Base-by-base conservation (phyloP, 2,888 invertebrate genomes). In the Deilephila elpenor region DNA sequence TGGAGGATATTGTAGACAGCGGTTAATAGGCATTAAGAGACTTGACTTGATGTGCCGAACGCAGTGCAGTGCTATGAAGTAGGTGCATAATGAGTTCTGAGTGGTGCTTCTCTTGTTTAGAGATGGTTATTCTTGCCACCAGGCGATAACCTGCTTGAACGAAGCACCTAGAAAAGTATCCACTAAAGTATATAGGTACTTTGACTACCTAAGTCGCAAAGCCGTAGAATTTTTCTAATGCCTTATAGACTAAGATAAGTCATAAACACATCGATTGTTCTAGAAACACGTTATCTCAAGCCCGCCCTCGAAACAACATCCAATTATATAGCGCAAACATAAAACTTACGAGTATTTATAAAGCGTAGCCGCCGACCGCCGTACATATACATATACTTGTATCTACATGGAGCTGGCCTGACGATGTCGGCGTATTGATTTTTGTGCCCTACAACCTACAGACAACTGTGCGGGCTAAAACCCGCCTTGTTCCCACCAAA, bases 341-440 rank as follows among this genome's bases (percentile, higher is more conserved):
- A 29, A 67, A 25, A 62, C 19, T 19, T 32, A 60, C 29, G 11
- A 14, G 29, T 29, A 62, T 32, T 62, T 32, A 34, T 19, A 61
- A 32, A 61, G 61, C n/a, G n/a, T 62, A 62, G 56, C 56, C 56
- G n/a, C 5, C 56, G 56, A 25, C 25, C 25, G 25, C 25, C 25
- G 25, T 25, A 25, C 19, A 34, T n/a, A 19, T 19, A n/a, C 37
- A 67, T 51, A 67, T 67, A 51, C 67, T 25, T 67, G 20, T 67
- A 25, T 67, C 67, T 67, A 67, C 67, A 67, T 67, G 51, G 67
- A 67, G 44, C 62, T 62, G 29, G 60, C 60, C 74, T 51, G 67
- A 70, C 75, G 76, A 74, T 76, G 77, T 73, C 71, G 78, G 80
- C 76, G 78, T 87, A 87, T 87, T 83, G 87, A 87, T 87, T 87